Base-by-base conservation (phyloP, 2,888 invertebrate species). In the Tuta absoluta region DNA sequence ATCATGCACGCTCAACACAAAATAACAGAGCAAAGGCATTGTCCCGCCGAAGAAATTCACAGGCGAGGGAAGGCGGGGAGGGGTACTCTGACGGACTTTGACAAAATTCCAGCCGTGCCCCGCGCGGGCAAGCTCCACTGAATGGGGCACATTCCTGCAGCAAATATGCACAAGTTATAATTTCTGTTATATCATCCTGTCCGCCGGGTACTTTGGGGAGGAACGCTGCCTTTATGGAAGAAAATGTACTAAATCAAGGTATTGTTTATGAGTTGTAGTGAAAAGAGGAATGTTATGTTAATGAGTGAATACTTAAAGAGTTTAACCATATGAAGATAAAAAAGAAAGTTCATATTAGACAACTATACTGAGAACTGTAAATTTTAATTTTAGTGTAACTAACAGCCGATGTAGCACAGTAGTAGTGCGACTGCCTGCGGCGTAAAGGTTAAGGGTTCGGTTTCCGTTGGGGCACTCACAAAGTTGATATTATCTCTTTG, bases 141-240 rank as follows among this genome's bases (percentile, higher is more conserved):
- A 79, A 80, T 79, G 77, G 77, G 77, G 75, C 74, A 71, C 79
- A 86, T 86, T 82, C 82, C 76, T 75, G 69, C 68, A 69, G 69
- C 75, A 78, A 81, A 80, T 80, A 81, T 81, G 80, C 78, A 75
- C 74, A 76, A 82, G 74, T 81, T 82, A 81, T 81, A 78, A 81
- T 82, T 82, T 79, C 69, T 79, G 73, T 66, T 69, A 69, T 66
- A 66, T 68, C 61, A 61, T 61, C 38, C 61, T 28, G 61, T 33
- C 33, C 38, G 21, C 33, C 33, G 33, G 33, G 33, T 8, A 33
- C 1, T 8, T 12, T 23, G 14, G 58, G 19, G n/a, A n/a, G 56
- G 33, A 33, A 2, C 7, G 21, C 12, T 53, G 51, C 33, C n/a
- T 33, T 33, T 17, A 28, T 24, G 8, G 24, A 17, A 56, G 12